phyloP scores from a whole-genome alignment of 2,888 invertebrate genomes.

The Pocota personata region DNA sequence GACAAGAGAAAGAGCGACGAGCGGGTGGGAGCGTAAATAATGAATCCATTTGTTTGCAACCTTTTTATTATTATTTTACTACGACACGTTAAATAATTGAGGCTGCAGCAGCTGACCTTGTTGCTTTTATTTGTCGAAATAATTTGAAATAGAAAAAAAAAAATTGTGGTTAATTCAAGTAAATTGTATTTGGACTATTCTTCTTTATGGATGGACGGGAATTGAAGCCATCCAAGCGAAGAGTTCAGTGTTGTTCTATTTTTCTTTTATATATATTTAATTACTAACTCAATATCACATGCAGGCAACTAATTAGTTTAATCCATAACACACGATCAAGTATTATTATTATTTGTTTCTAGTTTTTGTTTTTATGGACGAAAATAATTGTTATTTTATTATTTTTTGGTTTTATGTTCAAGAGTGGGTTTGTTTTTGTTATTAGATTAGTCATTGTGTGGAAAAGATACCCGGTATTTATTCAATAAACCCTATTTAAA shows the following conservation, averaged over 20 bases:
- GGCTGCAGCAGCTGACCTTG: constrained; percentile 52
- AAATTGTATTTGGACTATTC: constrained; percentile 7
- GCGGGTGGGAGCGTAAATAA: neutral
- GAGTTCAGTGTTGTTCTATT: neutral
- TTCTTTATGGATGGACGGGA: constrained; percentile 36
- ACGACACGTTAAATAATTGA: constrained; percentile 19
- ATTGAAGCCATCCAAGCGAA: constrained; percentile 23
- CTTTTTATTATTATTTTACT: neutral
- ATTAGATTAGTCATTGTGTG: neutral
- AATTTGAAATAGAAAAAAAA: neutral
- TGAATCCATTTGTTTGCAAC: constrained; percentile 20
- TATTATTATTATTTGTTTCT: neutral
- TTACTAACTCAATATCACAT: constrained; percentile 15
- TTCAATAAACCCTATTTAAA: neutral
- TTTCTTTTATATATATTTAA: neutral
- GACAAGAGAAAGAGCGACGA: neutral
- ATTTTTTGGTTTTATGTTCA: neutral
- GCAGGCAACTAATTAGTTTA: constrained; percentile 28
- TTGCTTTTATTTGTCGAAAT: constrained; percentile 4
- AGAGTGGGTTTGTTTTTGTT: neutral
- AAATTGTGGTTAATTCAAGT: constrained; percentile 29
- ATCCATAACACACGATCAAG: constrained; percentile 4
- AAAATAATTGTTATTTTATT: neutral
- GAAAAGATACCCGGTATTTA: neutral
- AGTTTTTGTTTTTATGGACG: neutral